phyloP scores from a whole-genome alignment of 1,140 invertebrate genomes.

The Drosophila saltans region DNA sequence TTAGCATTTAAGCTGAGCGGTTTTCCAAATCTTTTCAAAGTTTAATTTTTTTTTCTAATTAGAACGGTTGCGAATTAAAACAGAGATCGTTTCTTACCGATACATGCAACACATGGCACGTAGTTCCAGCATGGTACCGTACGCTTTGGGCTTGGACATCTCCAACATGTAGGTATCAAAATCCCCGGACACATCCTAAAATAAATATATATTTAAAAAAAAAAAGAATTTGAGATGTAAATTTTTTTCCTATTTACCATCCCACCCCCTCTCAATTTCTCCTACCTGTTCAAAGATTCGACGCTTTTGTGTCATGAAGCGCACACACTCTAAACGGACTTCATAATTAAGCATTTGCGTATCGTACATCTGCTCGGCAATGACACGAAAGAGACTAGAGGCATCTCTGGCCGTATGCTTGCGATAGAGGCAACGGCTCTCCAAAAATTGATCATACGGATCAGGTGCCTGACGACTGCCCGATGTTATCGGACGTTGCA shows the following conservation, averaged over 20 bases:
- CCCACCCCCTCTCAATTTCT: background rate
- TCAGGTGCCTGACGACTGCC: conserved; percentile 81
- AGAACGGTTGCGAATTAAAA: no score
- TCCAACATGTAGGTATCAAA: conserved; percentile 88
- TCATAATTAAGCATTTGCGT: conserved; percentile 90
- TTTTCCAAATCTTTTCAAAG: background rate
- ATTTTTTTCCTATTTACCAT: background rate
- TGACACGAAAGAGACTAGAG: conserved; percentile 92
- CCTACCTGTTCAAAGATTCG: conserved; percentile 84
- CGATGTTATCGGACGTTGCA: conserved; percentile 75
- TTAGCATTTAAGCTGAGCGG: no score
- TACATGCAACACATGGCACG: conserved; percentile 88
- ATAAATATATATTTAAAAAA: background rate
- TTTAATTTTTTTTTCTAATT: no score
- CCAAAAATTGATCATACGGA: conserved; percentile 90
- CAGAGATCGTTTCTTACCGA: conserved; percentile 83
- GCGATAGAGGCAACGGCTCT: conserved; percentile 90
- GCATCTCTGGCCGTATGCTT: conserved; percentile 93
- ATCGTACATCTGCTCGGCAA: conserved; percentile 93
- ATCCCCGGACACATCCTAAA: conserved; percentile 81
- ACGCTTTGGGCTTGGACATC: conserved; percentile 88
- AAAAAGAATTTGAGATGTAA: no score
- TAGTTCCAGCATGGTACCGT: conserved; percentile 88
- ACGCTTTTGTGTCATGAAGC: conserved; percentile 87
- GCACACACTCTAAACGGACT: conserved; percentile 89